These are phyloP conservation scores for Desmophyllum pertusum DNA, from an alignment of 92 coral and sea anemone genomes.

Conservation along the genomic window DNA sequence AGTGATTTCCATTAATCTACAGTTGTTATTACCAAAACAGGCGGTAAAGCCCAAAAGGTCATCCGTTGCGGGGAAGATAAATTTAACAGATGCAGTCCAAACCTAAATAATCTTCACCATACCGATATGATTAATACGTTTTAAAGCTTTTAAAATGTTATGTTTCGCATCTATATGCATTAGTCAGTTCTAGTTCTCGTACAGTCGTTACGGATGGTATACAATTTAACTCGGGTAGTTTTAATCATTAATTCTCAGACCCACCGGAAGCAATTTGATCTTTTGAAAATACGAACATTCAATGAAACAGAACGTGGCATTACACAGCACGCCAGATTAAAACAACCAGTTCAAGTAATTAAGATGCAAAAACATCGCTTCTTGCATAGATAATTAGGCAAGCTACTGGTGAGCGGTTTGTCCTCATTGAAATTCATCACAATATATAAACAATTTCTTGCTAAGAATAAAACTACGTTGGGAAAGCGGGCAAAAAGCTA, in stretches of 20 bases:
- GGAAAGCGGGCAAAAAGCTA: neutral
- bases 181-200: too few relatives aligned
- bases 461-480: neutral
- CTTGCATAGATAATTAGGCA: slow-evolving; percentile 35
- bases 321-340: slow-evolving; percentile 25
- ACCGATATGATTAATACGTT: neutral
- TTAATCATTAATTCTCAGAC: neutral
- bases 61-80: slow-evolving; percentile 5
- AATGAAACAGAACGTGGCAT: neutral
- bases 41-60: slow-evolving; percentile 30
- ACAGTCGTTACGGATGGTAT: neutral
- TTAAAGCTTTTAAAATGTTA: neutral
- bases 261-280: slow-evolving; percentile 27
- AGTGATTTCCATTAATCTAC: neutral
- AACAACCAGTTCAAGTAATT: slow-evolving; percentile 23
- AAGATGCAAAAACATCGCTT: slow-evolving; percentile 22
- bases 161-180: neutral
- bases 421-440: slow-evolving; percentile 30
- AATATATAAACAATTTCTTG: slow-evolving; percentile 12
- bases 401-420: slow-evolving; percentile 20
- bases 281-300: slow-evolving; percentile 23
- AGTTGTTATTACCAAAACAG: neutral
- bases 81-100: neutral
- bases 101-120: neutral
- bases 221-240: neutral